Conservation (phyloP, 92 coral and sea anemone genomes). For the Meandrina meandrites region DNA sequence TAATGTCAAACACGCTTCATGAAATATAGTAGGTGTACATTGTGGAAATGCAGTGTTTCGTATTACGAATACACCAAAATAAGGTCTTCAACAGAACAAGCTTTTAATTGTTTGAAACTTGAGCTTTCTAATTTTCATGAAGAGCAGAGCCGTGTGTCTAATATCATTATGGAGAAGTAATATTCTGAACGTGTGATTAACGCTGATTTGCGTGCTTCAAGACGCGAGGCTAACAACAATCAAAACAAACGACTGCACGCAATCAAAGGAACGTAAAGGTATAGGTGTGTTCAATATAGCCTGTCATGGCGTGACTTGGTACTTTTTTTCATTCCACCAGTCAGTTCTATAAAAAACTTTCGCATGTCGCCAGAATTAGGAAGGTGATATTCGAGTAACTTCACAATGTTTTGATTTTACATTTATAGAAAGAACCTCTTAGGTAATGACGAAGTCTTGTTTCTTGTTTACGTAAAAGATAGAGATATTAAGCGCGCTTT, state of each 20-base stretch:
- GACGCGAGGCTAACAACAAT: conserved; percentile 35
- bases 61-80: background rate
- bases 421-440: conserved; percentile 14
- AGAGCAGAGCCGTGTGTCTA: conserved; percentile 10
- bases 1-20: conserved; percentile 31
- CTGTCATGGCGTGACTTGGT: conserved; percentile 19
- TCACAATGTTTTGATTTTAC: background rate
- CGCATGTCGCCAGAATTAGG: conserved; percentile 18
- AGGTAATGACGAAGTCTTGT: conserved; percentile 15
- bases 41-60: conserved; percentile 9
- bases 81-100: background rate
- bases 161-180: background rate
- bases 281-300: conserved; percentile 27
- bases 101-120: background rate
- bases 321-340: conserved; percentile 19
- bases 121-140: conserved; percentile 4
- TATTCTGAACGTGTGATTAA: conserved; percentile 11
- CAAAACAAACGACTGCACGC: conserved; percentile 59
- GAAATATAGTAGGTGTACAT: background rate
- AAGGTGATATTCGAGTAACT: background rate
- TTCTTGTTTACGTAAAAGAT: conserved; percentile 34
- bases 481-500: conserved; percentile 21
- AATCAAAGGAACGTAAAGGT: conserved; percentile 30
- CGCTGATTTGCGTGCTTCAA: conserved; percentile 33
- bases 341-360: conserved; percentile 1